Evolutionary conservation across 1,140 invertebrate species (phyloP), one percentile per base, ranked within the genome.

Genomic region (Nasonia giraulti): DNA sequence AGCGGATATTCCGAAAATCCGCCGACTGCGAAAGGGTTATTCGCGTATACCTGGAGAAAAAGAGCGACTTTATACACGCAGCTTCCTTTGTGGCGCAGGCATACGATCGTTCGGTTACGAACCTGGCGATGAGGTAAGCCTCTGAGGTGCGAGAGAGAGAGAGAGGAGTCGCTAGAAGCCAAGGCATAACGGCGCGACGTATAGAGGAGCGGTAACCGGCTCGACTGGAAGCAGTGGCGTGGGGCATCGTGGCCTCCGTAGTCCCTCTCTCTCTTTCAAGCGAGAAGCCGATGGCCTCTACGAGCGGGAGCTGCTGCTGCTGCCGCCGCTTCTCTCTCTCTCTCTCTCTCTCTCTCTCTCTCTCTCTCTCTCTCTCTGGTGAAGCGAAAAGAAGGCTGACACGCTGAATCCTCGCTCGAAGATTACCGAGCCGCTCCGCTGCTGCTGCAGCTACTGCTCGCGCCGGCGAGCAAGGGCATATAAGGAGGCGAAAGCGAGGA

Each of bases 161-260:
- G n/a, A n/a, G n/a, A n/a, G n/a, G n/a, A 55, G 17, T 55, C 50
- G 55, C 2, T 20, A 80, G 50, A 80, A 79, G 83, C 85, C 69
- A 86, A 87, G 87, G 87, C 86, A 90, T 90, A 91, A 91, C 89
- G 89, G 91, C 88, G 88, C 84, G 87, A 88, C 88, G 44, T 40
- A 17, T 33, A 40, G 76, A 91, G 90, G 89, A 91, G 91, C 88
- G 90, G 89, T 86, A 92, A 91, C 91, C 91, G 90, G 90, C 91
- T 89, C 87, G 88, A 88, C 90, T 90, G 89, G 89, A 89, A 2
- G 69, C 91, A 92, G 88, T 90, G 91, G 91, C 91, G 91, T 90
- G 86, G 91, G 87, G 86, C 87, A 62, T 83, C 87, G 79, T 86
- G 88, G 86, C 74, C 62, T 50, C 55, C 31, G 8, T 23, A 71